These are phyloP conservation scores for Acleris holmiana DNA, from an alignment of 2,888 invertebrate genomes.

Conservation along the genomic window DNA sequence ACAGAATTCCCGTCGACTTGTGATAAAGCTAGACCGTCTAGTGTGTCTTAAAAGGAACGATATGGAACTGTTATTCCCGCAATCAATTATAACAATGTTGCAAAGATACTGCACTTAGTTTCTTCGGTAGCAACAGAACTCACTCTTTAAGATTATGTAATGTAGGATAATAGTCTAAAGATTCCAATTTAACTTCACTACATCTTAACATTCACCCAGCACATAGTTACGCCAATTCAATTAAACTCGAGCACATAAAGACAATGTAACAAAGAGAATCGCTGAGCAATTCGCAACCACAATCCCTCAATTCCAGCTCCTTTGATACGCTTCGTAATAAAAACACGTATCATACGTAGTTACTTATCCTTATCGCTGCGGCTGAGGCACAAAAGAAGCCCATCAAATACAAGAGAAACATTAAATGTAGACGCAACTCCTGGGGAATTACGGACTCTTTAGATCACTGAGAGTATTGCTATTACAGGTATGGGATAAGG, in stretches of 20 bases:
- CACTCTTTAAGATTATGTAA: neutral
- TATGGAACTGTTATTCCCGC: neutral
- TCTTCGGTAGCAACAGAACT: neutral
- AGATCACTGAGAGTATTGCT: constrained; percentile 23
- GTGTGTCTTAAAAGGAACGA: neutral
- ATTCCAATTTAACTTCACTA: neutral
- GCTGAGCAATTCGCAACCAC: constrained; percentile 18
- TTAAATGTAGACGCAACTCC: constrained; percentile 35
- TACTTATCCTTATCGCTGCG: constrained; percentile 25
- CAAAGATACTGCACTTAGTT: neutral
- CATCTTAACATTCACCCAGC: neutral
- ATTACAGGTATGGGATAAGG: constrained; percentile 34
- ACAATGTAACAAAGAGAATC: constrained; percentile 7
- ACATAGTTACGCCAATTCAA: neutral
- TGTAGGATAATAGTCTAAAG: neutral
- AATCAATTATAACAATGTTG: neutral
- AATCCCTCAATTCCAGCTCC: constrained; percentile 10
- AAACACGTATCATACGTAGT: constrained; percentile 28
- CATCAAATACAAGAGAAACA: constrained; percentile 36
- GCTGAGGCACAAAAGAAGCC: constrained; percentile 30
- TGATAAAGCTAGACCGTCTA: neutral
- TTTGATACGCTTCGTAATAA: constrained; percentile 23
- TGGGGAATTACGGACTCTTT: constrained; percentile 14
- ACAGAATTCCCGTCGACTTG: neutral
- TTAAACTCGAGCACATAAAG: neutral